Conservation (phyloP, 1,140 invertebrate genomes). For the Seison nebaliae region DNA sequence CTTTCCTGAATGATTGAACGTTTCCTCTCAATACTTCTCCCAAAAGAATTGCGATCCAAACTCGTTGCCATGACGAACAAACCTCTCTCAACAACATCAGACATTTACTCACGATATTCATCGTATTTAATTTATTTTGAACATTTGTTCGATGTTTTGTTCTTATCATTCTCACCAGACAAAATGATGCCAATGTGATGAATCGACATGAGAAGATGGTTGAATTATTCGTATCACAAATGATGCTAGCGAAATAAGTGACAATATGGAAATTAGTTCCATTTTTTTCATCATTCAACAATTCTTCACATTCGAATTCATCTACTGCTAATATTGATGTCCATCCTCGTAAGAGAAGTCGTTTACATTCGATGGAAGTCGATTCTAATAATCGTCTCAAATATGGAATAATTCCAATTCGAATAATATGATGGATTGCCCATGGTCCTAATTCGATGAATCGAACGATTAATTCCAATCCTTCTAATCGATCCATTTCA, state of each 20-base stretch:
- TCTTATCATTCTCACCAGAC: background rate
- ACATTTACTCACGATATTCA: background rate
- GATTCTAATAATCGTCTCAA: conserved; percentile 64
- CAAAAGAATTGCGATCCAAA: conserved; percentile 3
- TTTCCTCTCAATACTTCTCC: conserved; percentile 2
- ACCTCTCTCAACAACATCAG: background rate
- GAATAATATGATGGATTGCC: conserved; percentile 78
- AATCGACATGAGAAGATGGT: conserved; percentile 3
- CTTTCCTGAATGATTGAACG: no score
- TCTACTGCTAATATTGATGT: conserved; percentile 92
- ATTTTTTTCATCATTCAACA: conserved; percentile 74
- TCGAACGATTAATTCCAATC: conserved; percentile 66
- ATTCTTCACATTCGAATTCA: conserved; percentile 67
- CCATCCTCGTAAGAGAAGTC: conserved; percentile 87
- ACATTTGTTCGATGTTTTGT: background rate
- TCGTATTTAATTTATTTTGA: conserved; percentile 6
- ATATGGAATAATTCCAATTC: conserved; percentile 94
- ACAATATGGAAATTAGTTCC: no score
- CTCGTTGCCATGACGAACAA: background rate
- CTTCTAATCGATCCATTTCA: conserved; percentile 75
- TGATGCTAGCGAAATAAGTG: conserved; percentile 52
- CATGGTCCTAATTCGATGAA: conserved; percentile 83
- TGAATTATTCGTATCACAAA: conserved; percentile 5
- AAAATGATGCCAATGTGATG: conserved; percentile 4
- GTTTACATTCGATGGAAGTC: conserved; percentile 59